phyloP scores from a whole-genome alignment of 2,888 invertebrate species.

The Schrankia costaestrigalis region DNA sequence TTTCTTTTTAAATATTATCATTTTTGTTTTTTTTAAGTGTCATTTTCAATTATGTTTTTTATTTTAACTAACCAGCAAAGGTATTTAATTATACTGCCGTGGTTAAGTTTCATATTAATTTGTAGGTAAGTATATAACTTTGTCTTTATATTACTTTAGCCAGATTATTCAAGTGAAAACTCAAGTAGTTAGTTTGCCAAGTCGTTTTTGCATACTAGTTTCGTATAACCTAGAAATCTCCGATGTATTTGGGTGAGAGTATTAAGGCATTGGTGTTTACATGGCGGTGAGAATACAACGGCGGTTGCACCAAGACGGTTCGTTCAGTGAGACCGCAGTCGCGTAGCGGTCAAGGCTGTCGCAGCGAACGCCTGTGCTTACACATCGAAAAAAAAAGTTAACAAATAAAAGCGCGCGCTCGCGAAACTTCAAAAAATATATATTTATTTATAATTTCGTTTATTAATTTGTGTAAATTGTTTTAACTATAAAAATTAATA shows the following conservation, averaged over 20 bases:
- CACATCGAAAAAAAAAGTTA: slow-evolving; percentile 42
- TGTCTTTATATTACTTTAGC: too few species aligned
- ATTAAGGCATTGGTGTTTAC: slow-evolving; percentile 49
- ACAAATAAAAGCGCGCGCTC: slow-evolving; percentile 67
- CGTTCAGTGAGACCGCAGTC: slow-evolving; percentile 69
- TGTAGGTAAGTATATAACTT: too few species aligned
- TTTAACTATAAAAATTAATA: slow-evolving; percentile 11
- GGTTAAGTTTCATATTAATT: too few species aligned
- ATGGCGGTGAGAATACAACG: slow-evolving; percentile 55
- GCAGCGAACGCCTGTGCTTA: slow-evolving; percentile 49
- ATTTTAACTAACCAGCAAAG: too few species aligned
- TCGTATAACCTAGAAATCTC: slow-evolving; percentile 31
- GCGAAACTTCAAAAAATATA: slow-evolving; percentile 39
- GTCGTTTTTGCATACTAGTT: slow-evolving; percentile 13
- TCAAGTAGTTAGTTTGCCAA: neutral
- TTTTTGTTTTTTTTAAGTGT: too few species aligned
- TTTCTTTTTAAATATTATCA: too few species aligned
- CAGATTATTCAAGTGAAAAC: too few species aligned
- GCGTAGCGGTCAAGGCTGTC: slow-evolving; percentile 74
- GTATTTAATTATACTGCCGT: too few species aligned
- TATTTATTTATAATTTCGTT: slow-evolving; percentile 20
- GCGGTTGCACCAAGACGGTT: slow-evolving; percentile 47
- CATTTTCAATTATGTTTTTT: too few species aligned
- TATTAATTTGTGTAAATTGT: slow-evolving; percentile 24
- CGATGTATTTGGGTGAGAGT: slow-evolving; percentile 34